Conservation (phyloP, 2,113 vertebrate species). For the Helogale parvula region DNA sequence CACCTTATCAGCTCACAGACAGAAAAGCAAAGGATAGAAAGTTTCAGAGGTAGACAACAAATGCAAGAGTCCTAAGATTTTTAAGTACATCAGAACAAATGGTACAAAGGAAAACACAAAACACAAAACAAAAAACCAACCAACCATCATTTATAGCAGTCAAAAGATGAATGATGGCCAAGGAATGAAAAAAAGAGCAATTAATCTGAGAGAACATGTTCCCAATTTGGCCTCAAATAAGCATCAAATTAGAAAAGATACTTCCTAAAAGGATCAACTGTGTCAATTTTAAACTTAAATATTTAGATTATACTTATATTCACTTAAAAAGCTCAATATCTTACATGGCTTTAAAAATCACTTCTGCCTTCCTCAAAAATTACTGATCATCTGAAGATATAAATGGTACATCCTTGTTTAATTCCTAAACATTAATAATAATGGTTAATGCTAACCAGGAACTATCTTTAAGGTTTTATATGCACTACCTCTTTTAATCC, state of each 20-base stretch:
- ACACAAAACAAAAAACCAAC: background rate
- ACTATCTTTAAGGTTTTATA: conserved; percentile 35
- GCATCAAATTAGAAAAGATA: conserved; percentile 38
- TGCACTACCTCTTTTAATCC: conserved; percentile 52
- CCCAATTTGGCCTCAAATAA: background rate
- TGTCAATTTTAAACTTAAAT: background rate
- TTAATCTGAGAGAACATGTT: background rate
- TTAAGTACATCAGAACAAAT: conserved; percentile 47
- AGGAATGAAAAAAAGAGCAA: background rate
- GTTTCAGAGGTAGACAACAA: conserved; percentile 30
- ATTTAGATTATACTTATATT: conserved; percentile 1
- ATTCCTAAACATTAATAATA: conserved; percentile 49
- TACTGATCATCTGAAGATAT: conserved; percentile 7
- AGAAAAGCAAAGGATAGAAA: conserved; percentile 13
- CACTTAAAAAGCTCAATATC: conserved; percentile 4
- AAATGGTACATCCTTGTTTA: conserved; percentile 1
- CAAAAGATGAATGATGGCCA: conserved; percentile 25
- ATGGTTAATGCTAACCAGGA: conserved; percentile 1
- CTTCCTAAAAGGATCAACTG: background rate
- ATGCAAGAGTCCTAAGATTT: conserved; percentile 18
- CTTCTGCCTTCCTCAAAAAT: conserved; percentile 29
- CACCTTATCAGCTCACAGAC: background rate
- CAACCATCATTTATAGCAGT: background rate
- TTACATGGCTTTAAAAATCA: background rate
- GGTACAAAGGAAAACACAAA: background rate